Evolutionary conservation across 2,113 vertebrate genomes (phyloP), one percentile per base, ranked within the genome.

Genomic region (Cyprinodon variegatus): DNA sequence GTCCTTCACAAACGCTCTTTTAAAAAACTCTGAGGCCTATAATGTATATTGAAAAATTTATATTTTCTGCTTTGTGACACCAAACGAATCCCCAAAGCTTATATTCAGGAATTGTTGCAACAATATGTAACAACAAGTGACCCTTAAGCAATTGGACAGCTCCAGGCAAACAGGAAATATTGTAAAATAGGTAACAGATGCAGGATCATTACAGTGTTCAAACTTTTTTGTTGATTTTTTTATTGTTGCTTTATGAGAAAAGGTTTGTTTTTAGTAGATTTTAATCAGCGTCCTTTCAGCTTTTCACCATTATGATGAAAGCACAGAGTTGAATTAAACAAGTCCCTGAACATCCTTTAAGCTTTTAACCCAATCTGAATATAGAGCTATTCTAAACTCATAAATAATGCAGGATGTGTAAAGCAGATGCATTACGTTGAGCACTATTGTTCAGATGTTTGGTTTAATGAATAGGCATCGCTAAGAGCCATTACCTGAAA

Each of bases 341-440:
- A 83, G 84, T 85, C 78, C 79, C 83, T 67, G 63, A 82, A 79
- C 85, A 86, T 79, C 80, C 86, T 83, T 88, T 84, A 87, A 84
- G 88, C 85, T 86, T 92, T 91, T 89, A 92, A 91, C 91, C 89
- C 87, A 75, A 90, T 88, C 84, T 71, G 76, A 78, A 85, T 82
- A 83, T 77, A 75, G 80, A 88, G 74, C 83, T 78, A 78, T 83
- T 87, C 80, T 78, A 66, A 59, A 37, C 80, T 91, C 83, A 90
- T 92, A 88, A 91, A 92, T 93, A 91, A 92, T 92, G 87, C 90
- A 92, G 79, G 65, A 85, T 85, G 85, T 89, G 85, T 91, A 88
- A 89, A 91, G 81, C 76, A 89, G 90, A 87, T 88, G 83, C 89
- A 91, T 92, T 90, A 87, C 75, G 71, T 85, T 70, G 76, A 72